A percentile compares a stretch with the other conserved stretches of the same genome.
Conservation (phyloP, 2,888 invertebrate species). For the Euplagia quadripunctaria region DNA sequence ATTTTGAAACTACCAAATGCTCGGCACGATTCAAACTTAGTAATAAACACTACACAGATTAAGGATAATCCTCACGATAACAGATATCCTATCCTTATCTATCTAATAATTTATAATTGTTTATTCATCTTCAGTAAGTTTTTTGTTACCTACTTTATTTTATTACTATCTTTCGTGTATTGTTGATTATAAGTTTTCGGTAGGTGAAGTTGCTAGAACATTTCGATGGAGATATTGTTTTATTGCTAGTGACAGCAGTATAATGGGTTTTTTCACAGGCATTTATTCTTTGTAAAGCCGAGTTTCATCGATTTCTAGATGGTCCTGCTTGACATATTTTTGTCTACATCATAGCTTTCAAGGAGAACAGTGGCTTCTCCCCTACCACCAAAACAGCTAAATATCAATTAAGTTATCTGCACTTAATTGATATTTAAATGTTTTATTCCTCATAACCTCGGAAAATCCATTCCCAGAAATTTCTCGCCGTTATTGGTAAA, state of each 20-base stretch:
- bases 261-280: background rate
- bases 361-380: too few species aligned
- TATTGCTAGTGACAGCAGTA: background rate
- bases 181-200: background rate
- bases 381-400: too few species aligned
- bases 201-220: background rate
- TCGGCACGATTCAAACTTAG: slow-evolving; percentile 22
- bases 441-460: background rate
- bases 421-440: too few species aligned
- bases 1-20: slow-evolving; percentile 57
- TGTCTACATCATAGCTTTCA: too few species aligned
- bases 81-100: slow-evolving; percentile 26
- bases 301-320: background rate
- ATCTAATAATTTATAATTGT: slow-evolving; percentile 27
- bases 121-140: background rate
- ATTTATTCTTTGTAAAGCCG: too few species aligned
- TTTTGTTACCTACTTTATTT: background rate
- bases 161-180: background rate
- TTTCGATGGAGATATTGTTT: background rate
- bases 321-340: background rate
- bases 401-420: background rate
- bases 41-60: slow-evolving; percentile 43
- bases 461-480: background rate
- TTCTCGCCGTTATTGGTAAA: too few species aligned
- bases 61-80: slow-evolving; percentile 54